Evolutionary conservation across 2,888 invertebrate species (phyloP), one percentile per base, ranked within the genome.

Genomic region (Lycocerus yunnanus): DNA sequence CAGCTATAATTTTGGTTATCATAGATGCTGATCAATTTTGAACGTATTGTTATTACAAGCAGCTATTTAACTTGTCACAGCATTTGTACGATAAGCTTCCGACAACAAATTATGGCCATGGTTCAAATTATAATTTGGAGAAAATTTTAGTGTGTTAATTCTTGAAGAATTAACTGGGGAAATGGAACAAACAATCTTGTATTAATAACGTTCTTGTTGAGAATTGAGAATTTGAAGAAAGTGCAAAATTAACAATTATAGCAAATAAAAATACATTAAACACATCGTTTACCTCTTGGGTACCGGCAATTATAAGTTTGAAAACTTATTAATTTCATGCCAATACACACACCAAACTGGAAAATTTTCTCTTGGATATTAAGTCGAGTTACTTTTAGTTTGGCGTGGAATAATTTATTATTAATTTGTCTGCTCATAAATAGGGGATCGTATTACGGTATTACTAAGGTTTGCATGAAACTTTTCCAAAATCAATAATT

Each of bases 401-500:
- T 60, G 13, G 68, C 11, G 13, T 15, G 27, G 66, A 60, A 24
- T 69, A 71, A 74, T 71, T 74, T 61, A 65, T 74, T 68, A 74
- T 74, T 74, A 74, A 74, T 74, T 58, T 58, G 3, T 15, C 59
- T 6, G 15, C 59, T 59, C 58, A 20, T 74, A 74, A 74, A 74
- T 69, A 70, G 24, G n/a, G 63, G 66, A 24, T 70, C 59, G 43
- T 67, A 70, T 66, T 70, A 74, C 71, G 21, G 43, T 43, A 43
- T 43, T 43, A 43, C n/a, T 21, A 74, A 74, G 20, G 70, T 74
- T 68, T 73, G 24, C 73, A 60, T 59, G 66, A 66, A 74, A 68
- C 27, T 74, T 74, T 70, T 63, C 63, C 24, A 71, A 20, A 75
- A 75, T 69, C 74, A 71, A 75, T 74, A 68, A 71, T 24, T 66